Base-by-base conservation (phyloP, 1,140 invertebrate genomes). In the Elymnias hypermnestra region DNA sequence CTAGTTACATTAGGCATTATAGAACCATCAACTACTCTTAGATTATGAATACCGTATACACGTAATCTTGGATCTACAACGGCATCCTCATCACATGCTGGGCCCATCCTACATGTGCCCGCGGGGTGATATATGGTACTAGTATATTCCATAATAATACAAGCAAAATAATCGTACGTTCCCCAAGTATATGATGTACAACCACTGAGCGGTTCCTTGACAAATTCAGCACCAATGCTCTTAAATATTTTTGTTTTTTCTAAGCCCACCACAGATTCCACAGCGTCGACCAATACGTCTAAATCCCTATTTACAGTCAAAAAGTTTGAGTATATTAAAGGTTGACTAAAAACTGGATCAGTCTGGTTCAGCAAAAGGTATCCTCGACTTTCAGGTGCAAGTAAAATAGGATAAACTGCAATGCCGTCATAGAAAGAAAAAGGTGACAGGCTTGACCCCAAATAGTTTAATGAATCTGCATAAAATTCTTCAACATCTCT, bases 101-200 rank as follows among this genome's bases (percentile, higher is more conserved):
- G 89, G 0, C 94, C 95, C 95, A 97, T 97, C 78, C 94, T 95
- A 66, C 93, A 93, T 0, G 94, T 96, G 0, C 94, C 94, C 1
- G 90, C 89, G 13, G 92, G 91, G 69, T 96, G 94, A 59, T 93
- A 94, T 29, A 95, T 91, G 1, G 91, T 93, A 14, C 91, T 87
- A 0, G 93, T 92, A 14, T 93, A 89, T 43, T 90, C 87, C 13
- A 88, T 86, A 0, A 89, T 79, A 25, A 91, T 87, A 76, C 94
- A 96, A 5, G 43, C 25, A 28, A 78, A 94, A 73, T 95, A 96
- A 19, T 88, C 87, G 59, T 92, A 89, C 0, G 89, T 89, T 50
- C 90, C 90, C 73, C 90, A 91, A 0, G 70, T n/a, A n/a, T n/a
- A n/a, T n/a, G n/a, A n/a, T n/a, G n/a, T n/a, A n/a, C n/a, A n/a